A percentile compares a stretch with the other conserved stretches of the same genome.
phyloP scores from a whole-genome alignment of 1,140 invertebrate species.

The Neodiprion fabricii region DNA sequence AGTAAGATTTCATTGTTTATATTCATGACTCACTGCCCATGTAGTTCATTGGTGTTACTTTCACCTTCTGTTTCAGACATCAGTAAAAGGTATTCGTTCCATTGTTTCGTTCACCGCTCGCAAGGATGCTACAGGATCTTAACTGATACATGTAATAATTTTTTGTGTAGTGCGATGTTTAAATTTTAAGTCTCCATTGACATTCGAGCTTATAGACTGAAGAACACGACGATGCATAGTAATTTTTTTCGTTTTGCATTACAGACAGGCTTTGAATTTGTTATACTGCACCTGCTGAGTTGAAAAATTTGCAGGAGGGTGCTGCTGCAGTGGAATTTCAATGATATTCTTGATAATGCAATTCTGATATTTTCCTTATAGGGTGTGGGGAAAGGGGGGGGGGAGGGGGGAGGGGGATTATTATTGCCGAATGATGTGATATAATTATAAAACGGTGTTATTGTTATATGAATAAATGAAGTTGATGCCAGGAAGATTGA shows the following conservation, averaged over 20 bases:
- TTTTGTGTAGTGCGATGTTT: neutral
- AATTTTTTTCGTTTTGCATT: neutral
- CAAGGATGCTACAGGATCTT: constrained; percentile 69
- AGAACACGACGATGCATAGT: neutral
- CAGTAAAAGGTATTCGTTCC: constrained; percentile 85
- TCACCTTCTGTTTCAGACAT: constrained; percentile 73
- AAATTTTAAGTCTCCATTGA: neutral
- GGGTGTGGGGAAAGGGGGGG: no score
- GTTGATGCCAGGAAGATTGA: neutral
- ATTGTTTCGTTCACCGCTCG: constrained; percentile 83
- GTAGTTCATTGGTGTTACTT: constrained; percentile 10
- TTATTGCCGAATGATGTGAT: neutral
- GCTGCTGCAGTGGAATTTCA: no score
- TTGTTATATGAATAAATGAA: neutral
- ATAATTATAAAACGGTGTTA: neutral
- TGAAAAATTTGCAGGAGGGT: no score
- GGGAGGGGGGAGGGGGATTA: neutral
- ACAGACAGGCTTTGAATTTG: no score
- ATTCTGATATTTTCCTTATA: no score
- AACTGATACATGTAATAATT: constrained; percentile 27
- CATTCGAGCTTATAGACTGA: constrained; percentile 1
- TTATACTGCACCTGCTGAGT: no score
- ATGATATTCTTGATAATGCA: no score
- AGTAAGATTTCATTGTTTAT: constrained; percentile 63
- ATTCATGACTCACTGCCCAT: constrained; percentile 12